phyloP scores from a whole-genome alignment of 2,888 invertebrate species.

The Dorcus hopei region DNA sequence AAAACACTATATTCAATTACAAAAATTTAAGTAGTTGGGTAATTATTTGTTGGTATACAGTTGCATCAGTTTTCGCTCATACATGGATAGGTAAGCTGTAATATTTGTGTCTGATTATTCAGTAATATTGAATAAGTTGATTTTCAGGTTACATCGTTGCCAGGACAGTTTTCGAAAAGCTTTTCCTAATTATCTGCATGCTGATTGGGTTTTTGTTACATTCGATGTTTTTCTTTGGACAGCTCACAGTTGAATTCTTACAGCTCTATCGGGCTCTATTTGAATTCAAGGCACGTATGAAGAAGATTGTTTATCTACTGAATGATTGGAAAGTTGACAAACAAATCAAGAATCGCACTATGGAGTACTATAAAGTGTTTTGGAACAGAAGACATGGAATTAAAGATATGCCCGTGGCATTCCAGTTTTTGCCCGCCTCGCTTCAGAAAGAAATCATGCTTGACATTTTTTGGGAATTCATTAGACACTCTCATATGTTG shows the following conservation, averaged over 20 bases:
- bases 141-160: slow-evolving; percentile 14
- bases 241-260: slow-evolving; percentile 21
- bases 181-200: slow-evolving; percentile 17
- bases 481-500: slow-evolving; percentile 55
- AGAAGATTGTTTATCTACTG: slow-evolving; percentile 12
- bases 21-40: too few species aligned
- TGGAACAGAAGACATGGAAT: slow-evolving; percentile 56
- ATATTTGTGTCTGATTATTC: too few species aligned
- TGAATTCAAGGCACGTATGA: slow-evolving; percentile 19
- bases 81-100: too few species aligned
- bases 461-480: slow-evolving; percentile 53
- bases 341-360: slow-evolving; percentile 13
- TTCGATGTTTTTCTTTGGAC: slow-evolving; percentile 23
- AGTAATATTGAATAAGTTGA: background rate
- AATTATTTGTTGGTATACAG: too few species aligned
- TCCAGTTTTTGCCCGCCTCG: slow-evolving; percentile 50
- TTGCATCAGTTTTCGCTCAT: too few species aligned
- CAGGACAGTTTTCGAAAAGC: slow-evolving; percentile 10
- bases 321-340: slow-evolving; percentile 16
- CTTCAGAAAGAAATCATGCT: slow-evolving; percentile 54
- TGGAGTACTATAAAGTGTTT: slow-evolving; percentile 51
- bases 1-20: too few species aligned
- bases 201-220: slow-evolving; percentile 21
- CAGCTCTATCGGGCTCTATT: slow-evolving; percentile 21
- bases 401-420: slow-evolving; percentile 48